Evolutionary conservation across 2,113 vertebrate genomes (phyloP), one percentile per base, ranked within the genome.

Genomic region (Toxotes jaculatrix): DNA sequence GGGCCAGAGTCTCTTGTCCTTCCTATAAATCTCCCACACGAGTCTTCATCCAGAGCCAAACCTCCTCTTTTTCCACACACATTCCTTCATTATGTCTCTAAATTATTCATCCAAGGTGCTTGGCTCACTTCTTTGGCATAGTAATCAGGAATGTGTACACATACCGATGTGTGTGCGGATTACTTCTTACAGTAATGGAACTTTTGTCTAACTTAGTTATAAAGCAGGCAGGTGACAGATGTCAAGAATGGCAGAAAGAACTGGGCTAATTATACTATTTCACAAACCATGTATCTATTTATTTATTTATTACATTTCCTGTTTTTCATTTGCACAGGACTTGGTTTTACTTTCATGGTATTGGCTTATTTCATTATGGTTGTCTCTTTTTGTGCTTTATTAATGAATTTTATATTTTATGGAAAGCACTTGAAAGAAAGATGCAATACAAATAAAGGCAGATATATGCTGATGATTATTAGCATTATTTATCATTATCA

Each of bases 1-100:
- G 93, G 85, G 86, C 75, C 92, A 89, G 91, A 83, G 77, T 69
- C 69, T 77, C 45, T 56, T 84, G 56, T 79, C 60, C 69, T 81
- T 76, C 31, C 7, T 69, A 55, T 69, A 67, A 43, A 74, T 87
- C 77, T 77, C 71, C 57, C 64, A 85, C 72, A 77, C 79, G 78
- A 63, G 79, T 74, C 56, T 77, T 51, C 56, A 61, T 61, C 53
- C 38, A 63, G 55, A 82, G 63, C 21, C 19, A 70, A 76, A 68
- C 63, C 53, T 69, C 12, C 19, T 71, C 21, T 62, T 45, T 64
- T 73, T 65, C 66, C 21, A 62, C 49, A 80, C 62, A 43, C 45
- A 10, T 64, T 75, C 21, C 51, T 57, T 42, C 21, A 55, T n/a
- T 57, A 36, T 76, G 9, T 34, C 57, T 64, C 8, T 80, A 31